Evolutionary conservation across 1,140 invertebrate species (phyloP), one percentile per base, ranked within the genome.

Genomic region (Drosophila arizonae): DNA sequence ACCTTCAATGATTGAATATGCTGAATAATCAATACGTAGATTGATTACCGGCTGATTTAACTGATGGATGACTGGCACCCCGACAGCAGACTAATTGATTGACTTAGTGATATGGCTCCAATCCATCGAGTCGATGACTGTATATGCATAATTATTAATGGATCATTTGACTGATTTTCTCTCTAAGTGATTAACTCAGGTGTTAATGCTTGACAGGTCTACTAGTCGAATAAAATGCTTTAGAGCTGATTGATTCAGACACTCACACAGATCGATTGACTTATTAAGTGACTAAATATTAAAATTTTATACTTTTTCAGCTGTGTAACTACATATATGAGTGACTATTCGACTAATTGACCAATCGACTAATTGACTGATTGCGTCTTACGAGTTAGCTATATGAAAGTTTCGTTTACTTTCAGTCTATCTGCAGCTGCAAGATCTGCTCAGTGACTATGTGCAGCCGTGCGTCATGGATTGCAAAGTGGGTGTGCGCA

Each of bases 401-500:
- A 4, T 6, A 50, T 13, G 5, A 26, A 36, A 41, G 1, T 11
- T 2, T 10, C 36, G 6, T 5, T 26, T 50, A 21, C n/a, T 26
- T 46, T 39, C 46, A 92, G 91, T 93, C 50, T 99, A 97, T 91
- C 93, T 99, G 41, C 97, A 98, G 92, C 92, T 99, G 39, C 96
- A 99, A 94, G 98, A 99, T 93, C 93, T 99, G 46, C 92, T 99
- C 17, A 96, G 96, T 56, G 96, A 97, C 76, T 99, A 98, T 92
- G 94, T 95, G 68, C 95, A 96, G 55, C 97, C 98, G 0, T 98
- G 96, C 86, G 97, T 99, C 0, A 99, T 99, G 97, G 98, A 99
- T 92, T 98, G 98, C 92, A 99, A 99, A 92, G 96, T 99, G 76
- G 98, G 98, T 28, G 96, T 98, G 2, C 93, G 98, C 72, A 99